Evolutionary conservation across 2,888 invertebrate genomes (phyloP), one percentile per base, ranked within the genome.

Genomic region (Capitulum mitella): DNA sequence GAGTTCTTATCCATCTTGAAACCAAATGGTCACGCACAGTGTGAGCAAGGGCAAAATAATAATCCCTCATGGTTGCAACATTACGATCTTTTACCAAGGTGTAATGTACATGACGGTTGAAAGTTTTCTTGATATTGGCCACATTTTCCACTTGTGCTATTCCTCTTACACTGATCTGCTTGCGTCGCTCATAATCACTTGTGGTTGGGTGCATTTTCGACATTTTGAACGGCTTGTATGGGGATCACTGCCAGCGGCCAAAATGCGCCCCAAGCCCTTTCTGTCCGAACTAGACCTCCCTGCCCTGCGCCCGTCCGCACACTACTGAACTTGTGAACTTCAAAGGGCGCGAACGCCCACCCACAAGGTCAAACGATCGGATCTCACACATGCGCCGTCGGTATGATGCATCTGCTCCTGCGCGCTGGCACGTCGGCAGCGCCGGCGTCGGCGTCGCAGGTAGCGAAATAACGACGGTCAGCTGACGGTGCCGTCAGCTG

Each of bases 11-110:
- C 99, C 99, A 99, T 85, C 99, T 90, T 77, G 97, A 96, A 54
- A 97, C 97, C 84, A 99, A 90, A 87, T 99, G 97, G 88, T 99
- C 99, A 87, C 95, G 93, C 84, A 99, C 98, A 79, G 97, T 97
- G 87, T 98, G 94, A 61, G 99, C 98, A 85, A 99, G 89, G 81
- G 99, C 98, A 85, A 96, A 95, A 87, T 94, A 99, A 87, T 99
- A 99, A 88, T 99, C 99, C 84, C 98, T 90, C 78, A 93, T 90
- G n/a, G 98, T 99, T 81, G 99, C 93, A 81, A 99, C 99, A 91
- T 99, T 99, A 83, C 99, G 91, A 87, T 99, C 99, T 89, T 99
- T 99, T 83, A 98, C 98, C 84, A 99, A 89, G 78, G 98, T 98
- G 87, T 97, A 99, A 86, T 99, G 99, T 80, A 99, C 90, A 87